phyloP scores from a whole-genome alignment of 2,888 invertebrate genomes.

The Anthoptus insignis region DNA sequence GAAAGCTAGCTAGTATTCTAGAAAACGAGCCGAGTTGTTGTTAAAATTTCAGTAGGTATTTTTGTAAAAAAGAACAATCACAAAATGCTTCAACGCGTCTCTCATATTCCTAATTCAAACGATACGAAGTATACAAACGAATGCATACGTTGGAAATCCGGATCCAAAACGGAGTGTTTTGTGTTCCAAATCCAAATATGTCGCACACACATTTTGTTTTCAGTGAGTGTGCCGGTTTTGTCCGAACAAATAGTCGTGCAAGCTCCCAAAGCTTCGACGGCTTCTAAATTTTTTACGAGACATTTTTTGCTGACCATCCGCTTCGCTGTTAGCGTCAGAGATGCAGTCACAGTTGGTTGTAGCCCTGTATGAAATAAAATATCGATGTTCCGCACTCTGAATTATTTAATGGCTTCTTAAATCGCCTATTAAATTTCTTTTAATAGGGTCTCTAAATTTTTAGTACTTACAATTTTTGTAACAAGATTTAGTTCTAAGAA shows the following conservation, averaged over 20 bases:
- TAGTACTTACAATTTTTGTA: no score
- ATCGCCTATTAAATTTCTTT: no score
- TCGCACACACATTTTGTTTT: slow-evolving; percentile 99
- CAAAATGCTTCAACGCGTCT: neutral
- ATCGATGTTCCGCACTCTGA: no score
- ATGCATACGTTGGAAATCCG: slow-evolving; percentile 59
- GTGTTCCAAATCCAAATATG: slow-evolving; percentile 99
- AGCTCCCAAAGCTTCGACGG: slow-evolving; percentile 99
- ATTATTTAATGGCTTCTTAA: no score
- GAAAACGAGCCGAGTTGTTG: no score
- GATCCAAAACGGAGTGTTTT: slow-evolving; percentile 94
- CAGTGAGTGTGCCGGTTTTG: slow-evolving; percentile 99
- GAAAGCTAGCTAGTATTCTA: no score
- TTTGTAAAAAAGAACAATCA: neutral
- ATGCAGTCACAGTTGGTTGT: slow-evolving; percentile 99
- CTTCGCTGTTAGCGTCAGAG: slow-evolving; percentile 98
- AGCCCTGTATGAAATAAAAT: slow-evolving; percentile 88
- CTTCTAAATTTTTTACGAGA: slow-evolving; percentile 99
- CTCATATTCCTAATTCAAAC: no score
- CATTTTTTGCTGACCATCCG: slow-evolving; percentile 99
- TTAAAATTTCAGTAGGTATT: no score
- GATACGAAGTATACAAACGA: no score
- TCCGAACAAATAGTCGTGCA: slow-evolving; percentile 99
- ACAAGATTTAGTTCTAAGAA: no score
- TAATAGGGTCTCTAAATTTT: no score